These are phyloP conservation scores for Bellardia pandia DNA, from an alignment of 2,888 invertebrate genomes.

Conservation along the genomic window DNA sequence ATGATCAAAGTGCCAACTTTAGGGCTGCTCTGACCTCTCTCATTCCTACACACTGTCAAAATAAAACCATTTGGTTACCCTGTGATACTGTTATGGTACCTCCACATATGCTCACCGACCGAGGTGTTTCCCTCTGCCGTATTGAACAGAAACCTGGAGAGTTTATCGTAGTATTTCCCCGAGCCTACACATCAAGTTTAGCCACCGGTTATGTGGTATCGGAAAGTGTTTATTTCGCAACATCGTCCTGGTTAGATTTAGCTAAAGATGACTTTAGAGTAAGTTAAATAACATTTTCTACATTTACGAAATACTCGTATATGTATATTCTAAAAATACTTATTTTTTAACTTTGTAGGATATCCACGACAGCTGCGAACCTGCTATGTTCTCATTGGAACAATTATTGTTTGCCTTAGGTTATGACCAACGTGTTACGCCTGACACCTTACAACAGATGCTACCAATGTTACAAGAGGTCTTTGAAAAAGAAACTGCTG, in stretches of 20 bases:
- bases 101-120: slow-evolving; percentile 89
- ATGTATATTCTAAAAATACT: not conserved
- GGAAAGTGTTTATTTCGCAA: slow-evolving; percentile 96
- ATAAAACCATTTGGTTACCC: slow-evolving; percentile 94
- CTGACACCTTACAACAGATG: slow-evolving; percentile 88
- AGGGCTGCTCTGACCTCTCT: slow-evolving; percentile 90
- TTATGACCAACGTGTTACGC: slow-evolving; percentile 87
- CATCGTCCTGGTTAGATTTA: slow-evolving; percentile 90
- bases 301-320: not conserved
- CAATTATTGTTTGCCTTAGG: slow-evolving; percentile 91
- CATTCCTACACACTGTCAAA: slow-evolving; percentile 92
- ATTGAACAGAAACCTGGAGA: slow-evolving; percentile 94
- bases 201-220: slow-evolving; percentile 95
- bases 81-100: slow-evolving; percentile 97
- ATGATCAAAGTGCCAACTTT: slow-evolving; percentile 90
- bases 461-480: slow-evolving; percentile 86
- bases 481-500: slow-evolving; percentile 87
- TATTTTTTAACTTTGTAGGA: slow-evolving; percentile 85
- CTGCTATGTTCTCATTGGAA: slow-evolving; percentile 95
- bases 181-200: slow-evolving; percentile 94
- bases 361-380: slow-evolving; percentile 93
- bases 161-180: slow-evolving; percentile 95
- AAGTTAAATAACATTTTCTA: slow-evolving; percentile 71
- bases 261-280: slow-evolving; percentile 91
- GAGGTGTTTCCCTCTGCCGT: slow-evolving; percentile 91